phyloP scores from a whole-genome alignment of 2,797 vertebrate species.

The Pristis pectinata region DNA sequence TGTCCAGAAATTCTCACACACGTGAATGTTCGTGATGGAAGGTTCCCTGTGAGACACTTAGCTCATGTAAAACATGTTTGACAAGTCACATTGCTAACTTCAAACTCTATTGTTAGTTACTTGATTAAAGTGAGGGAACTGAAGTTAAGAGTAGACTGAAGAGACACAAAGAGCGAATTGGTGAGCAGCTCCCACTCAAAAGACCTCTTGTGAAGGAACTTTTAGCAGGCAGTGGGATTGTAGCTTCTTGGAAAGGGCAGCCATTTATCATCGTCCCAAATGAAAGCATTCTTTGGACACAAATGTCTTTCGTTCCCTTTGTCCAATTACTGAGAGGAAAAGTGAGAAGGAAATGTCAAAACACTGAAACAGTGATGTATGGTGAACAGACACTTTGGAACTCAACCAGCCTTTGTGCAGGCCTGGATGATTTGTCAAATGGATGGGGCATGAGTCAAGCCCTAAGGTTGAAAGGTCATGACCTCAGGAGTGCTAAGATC shows the following conservation, averaged over 20 bases:
- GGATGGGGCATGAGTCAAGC: slow-evolving; percentile 96
- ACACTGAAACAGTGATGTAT: slow-evolving; percentile 66
- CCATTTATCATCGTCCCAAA: slow-evolving; percentile 92
- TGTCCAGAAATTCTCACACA: neutral
- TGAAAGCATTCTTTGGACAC: slow-evolving; percentile 84
- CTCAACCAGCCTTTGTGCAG: slow-evolving; percentile 81
- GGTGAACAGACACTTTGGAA: slow-evolving; percentile 72
- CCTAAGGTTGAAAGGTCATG: slow-evolving; percentile 96
- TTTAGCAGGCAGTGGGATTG: slow-evolving; percentile 67
- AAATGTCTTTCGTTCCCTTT: slow-evolving; percentile 86
- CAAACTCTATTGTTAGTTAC: slow-evolving; percentile 55
- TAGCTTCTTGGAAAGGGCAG: slow-evolving; percentile 74
- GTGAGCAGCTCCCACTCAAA: slow-evolving; percentile 61
- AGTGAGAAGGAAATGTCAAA: slow-evolving; percentile 79
- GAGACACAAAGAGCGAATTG: slow-evolving; percentile 62
- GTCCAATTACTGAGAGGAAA: slow-evolving; percentile 77
- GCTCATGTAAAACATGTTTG: slow-evolving; percentile 44
- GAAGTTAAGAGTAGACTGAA: slow-evolving; percentile 55
- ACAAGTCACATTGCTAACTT: slow-evolving; percentile 44
- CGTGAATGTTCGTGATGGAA: slow-evolving; percentile 24
- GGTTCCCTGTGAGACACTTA: slow-evolving; percentile 30
- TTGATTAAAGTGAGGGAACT: slow-evolving; percentile 60
- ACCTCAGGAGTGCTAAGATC: slow-evolving; percentile 84
- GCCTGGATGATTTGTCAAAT: slow-evolving; percentile 86
- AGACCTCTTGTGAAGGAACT: slow-evolving; percentile 73